Evolutionary conservation across 1,140 invertebrate species (phyloP), one percentile per base, ranked within the genome.

Genomic region (Drosophila mayri): DNA sequence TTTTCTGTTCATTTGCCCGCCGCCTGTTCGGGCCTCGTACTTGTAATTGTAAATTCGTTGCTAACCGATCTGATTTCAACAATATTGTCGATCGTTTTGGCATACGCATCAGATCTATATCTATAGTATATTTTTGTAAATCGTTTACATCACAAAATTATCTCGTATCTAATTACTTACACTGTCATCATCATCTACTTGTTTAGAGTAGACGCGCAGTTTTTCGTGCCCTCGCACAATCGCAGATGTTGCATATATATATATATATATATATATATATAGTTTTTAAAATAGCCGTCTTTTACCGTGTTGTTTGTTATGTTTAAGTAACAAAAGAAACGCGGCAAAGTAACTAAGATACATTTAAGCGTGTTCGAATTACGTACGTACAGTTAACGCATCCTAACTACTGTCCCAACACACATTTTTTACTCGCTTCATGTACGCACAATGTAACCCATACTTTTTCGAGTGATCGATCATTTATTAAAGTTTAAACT

Each of bases 41-140:
- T 72, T 62, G 43, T 79, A 82, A 63, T 82, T 86, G 70, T 85
- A 85, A 50, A 87, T 72, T 82, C 79, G 62, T 82, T 81, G 50
- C 41, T 32, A n/a, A 47, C 62, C 50, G 22, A 35, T 38, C 40
- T 46, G 22, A 70, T 57, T 28, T 37, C 35, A 25, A 49, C 40
- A 47, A 59, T 37, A 72, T 37, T 54, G 41, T 38, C 30, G 14
- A 68, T 80, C 59, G 54, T 35, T 47, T 46, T 41, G 50, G 43
- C 38, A 71, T 28, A 37, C 14, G 37, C 25, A n/a, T 38, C 35
- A 52, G 44, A 82, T 80, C 63, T 74, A 81, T 75, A 55, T 30
- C 4, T 49, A 50, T 32, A 38, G 14, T 25, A 55, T 55, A 83
- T 90, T 88, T 87, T 84, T 90, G 68, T 87, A 88, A 80, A 81